These are phyloP conservation scores for Ophiodon elongatus DNA, from an alignment of 2,113 vertebrate genomes.

Conservation along the genomic window DNA sequence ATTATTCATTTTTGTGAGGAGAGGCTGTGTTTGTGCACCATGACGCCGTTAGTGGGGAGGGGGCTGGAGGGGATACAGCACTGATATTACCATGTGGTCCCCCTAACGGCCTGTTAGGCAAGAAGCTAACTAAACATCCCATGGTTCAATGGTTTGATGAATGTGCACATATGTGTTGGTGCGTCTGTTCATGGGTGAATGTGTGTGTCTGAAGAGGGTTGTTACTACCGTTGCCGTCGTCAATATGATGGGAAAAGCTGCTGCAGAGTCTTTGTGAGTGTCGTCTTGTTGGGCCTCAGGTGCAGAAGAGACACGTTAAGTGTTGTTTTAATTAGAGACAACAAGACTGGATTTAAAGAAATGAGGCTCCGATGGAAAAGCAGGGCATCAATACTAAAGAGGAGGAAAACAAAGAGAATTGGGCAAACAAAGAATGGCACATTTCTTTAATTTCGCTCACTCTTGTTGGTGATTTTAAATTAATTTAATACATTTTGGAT, in stretches of 20 bases:
- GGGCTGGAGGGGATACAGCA: constrained; percentile 1
- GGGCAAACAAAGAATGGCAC: constrained; percentile 33
- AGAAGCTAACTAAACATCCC: constrained; percentile 55
- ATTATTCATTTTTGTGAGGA: constrained; percentile 64
- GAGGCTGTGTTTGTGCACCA: constrained; percentile 13
- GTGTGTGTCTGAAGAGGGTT: neutral
- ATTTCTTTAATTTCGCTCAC: constrained; percentile 16
- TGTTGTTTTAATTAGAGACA: constrained; percentile 65
- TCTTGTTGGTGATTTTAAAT: constrained; percentile 21
- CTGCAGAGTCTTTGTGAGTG: constrained; percentile 32
- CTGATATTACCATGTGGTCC: constrained; percentile 18
- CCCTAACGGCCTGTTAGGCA: constrained; percentile 9
- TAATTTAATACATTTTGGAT: neutral
- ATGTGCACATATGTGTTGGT: constrained; percentile 43
- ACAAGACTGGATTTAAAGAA: constrained; percentile 52
- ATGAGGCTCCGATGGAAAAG: constrained; percentile 20
- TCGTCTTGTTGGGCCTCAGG: constrained; percentile 54
- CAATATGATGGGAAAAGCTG: constrained; percentile 30
- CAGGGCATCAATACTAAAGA: constrained; percentile 52
- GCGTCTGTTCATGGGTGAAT: constrained; percentile 2
- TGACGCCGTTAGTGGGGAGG: neutral
- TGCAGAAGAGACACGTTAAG: constrained; percentile 54
- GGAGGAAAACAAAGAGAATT: constrained; percentile 24
- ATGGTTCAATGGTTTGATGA: constrained; percentile 64
- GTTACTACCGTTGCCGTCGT: neutral